Conservation (phyloP, 2,797 vertebrate species). For the Gouania willdenowi region DNA sequence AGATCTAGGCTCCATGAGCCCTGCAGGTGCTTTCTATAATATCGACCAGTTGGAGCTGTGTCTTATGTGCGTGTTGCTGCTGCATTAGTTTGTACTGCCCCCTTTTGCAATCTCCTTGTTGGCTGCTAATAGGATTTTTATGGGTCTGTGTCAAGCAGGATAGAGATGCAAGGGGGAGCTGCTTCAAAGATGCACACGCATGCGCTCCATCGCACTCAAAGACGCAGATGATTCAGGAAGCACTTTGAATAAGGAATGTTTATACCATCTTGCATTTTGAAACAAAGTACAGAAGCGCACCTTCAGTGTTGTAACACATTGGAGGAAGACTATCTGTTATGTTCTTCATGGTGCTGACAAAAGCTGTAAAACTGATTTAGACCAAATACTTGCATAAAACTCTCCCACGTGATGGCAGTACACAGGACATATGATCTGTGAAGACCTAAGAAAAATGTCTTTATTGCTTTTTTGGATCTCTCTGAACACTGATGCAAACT, state of each 20-base stretch:
- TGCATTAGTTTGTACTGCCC: conserved; percentile 36
- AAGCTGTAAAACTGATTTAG: conserved; percentile 41
- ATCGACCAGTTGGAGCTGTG: conserved; percentile 35
- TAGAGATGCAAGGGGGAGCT: conserved; percentile 48
- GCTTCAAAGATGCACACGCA: conserved; percentile 33
- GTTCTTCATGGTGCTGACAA: conserved; percentile 57
- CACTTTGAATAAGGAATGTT: conserved; percentile 22
- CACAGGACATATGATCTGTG: conserved; percentile 22
- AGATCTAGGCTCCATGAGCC: conserved; percentile 25
- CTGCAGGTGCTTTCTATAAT: conserved; percentile 48
- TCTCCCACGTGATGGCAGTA: conserved; percentile 46
- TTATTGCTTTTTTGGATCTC: conserved; percentile 40
- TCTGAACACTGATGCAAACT: conserved; percentile 24
- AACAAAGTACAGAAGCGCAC: conserved; percentile 7
- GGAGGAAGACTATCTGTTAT: conserved; percentile 55
- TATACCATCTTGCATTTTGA: conserved; percentile 30
- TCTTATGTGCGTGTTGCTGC: conserved; percentile 26
- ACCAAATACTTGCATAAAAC: conserved; percentile 45
- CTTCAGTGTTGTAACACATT: conserved; percentile 22
- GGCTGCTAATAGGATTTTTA: conserved; percentile 76
- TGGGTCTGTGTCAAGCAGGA: conserved; percentile 61
- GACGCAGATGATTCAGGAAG: conserved; percentile 19
- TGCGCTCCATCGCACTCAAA: conserved; percentile 25
- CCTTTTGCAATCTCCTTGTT: conserved; percentile 43
- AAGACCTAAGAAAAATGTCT: conserved; percentile 16